Conservation (phyloP, 2,888 invertebrate species). For the Pheosia tremula region DNA sequence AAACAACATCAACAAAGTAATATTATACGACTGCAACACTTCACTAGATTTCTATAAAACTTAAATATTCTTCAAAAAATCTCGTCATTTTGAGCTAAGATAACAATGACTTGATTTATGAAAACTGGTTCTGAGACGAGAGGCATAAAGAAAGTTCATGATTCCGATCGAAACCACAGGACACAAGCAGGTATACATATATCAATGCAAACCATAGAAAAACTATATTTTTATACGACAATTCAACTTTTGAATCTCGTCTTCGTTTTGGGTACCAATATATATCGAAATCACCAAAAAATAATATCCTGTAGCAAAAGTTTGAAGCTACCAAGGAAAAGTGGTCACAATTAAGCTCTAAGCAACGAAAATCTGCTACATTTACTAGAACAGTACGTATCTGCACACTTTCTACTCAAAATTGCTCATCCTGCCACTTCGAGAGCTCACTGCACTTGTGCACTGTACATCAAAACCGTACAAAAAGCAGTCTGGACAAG, state of each 20-base stretch:
- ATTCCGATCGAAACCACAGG: constrained; percentile 1
- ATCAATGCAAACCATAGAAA: no score
- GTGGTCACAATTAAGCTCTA: no score
- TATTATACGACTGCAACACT: not conserved
- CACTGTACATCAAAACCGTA: constrained; percentile 15
- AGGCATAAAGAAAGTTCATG: constrained; percentile 1
- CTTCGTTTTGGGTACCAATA: no score
- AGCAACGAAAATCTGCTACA: no score
- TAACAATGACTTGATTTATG: constrained; percentile 6
- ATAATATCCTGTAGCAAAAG: no score
- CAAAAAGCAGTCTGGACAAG: constrained; percentile 25
- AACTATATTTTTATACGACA: no score
- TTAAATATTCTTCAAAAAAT: no score
- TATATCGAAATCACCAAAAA: no score
- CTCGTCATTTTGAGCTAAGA: not conserved
- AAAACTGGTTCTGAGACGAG: constrained; percentile 8
- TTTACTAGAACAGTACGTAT: no score
- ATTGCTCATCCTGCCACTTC: constrained; percentile 7
- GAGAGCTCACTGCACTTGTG: not conserved
- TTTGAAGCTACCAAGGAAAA: no score
- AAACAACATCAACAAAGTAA: not conserved
- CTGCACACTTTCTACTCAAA: constrained; percentile 2
- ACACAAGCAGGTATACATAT: no score
- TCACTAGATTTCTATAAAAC: not conserved
- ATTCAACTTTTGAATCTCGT: no score